Conservation (phyloP, 2,113 vertebrate genomes). For the Siniperca knerii region DNA sequence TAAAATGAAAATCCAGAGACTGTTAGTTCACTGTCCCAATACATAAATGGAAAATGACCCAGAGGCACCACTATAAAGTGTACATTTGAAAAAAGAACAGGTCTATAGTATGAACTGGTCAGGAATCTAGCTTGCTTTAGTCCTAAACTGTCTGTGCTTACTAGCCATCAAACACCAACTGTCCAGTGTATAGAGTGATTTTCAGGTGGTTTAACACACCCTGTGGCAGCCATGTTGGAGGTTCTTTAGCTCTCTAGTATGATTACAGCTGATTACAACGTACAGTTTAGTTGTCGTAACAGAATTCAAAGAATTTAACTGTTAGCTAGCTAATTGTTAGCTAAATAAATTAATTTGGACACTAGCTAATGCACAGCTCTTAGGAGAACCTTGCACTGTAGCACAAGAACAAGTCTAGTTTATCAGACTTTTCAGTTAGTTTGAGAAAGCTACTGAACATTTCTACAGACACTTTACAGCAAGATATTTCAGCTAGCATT, state of each 20-base stretch:
- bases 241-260: neutral
- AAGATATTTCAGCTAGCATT: no score
- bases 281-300: neutral
- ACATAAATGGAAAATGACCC: neutral
- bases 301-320: neutral
- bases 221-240: constrained; percentile 10
- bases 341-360: neutral
- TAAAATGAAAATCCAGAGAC: neutral
- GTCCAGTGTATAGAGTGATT: neutral
- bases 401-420: neutral
- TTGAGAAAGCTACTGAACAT: no score
- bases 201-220: neutral
- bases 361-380: neutral
- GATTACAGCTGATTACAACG: no score
- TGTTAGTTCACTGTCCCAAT: neutral
- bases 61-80: neutral
- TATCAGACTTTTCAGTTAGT: neutral
- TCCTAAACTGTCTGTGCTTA: constrained; percentile 9
- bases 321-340: neutral
- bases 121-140: neutral
- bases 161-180: neutral
- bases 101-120: neutral
- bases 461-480: neutral
- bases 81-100: neutral
- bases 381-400: neutral